Evolutionary conservation across 2,888 invertebrate genomes (phyloP).

Genomic region (Drosophila eohydei): DNA sequence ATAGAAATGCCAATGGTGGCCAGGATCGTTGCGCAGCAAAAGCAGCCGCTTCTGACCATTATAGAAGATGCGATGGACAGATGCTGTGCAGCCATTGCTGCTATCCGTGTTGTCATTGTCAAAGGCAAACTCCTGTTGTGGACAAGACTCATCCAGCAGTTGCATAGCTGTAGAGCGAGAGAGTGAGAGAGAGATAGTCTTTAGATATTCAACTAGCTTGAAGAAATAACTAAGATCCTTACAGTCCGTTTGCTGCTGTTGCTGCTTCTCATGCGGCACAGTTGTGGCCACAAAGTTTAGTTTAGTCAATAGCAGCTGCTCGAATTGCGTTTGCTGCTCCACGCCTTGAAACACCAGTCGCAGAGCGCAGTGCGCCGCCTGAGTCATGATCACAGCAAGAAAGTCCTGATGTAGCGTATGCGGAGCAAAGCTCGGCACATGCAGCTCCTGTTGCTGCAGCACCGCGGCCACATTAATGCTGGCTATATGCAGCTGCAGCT

Average conservation of each 20-base stretch:
- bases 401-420: constrained; percentile 79
- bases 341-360: constrained; percentile 45
- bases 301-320: constrained; percentile 57
- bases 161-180: constrained; percentile 4
- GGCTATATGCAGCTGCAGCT: constrained; percentile 53
- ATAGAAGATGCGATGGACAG: constrained; percentile 62
- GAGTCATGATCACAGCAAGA: constrained; percentile 73
- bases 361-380: constrained; percentile 54
- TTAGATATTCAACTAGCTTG: background rate
- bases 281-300: constrained; percentile 52
- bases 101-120: background rate
- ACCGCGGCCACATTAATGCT: constrained; percentile 49
- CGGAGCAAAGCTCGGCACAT: constrained; percentile 62
- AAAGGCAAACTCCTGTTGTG: constrained; percentile 19
- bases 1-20: constrained; percentile 66
- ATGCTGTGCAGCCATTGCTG: background rate
- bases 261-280: constrained; percentile 16
- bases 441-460: constrained; percentile 49
- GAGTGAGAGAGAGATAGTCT: too few relatives aligned
- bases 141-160: constrained; percentile 36
- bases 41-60: constrained; percentile 61
- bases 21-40: constrained; percentile 55
- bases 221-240: background rate
- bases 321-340: constrained; percentile 49
- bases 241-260: constrained; percentile 7